Base-by-base conservation (phyloP, 1,140 invertebrate species). In the Nilaparvata lugens region DNA sequence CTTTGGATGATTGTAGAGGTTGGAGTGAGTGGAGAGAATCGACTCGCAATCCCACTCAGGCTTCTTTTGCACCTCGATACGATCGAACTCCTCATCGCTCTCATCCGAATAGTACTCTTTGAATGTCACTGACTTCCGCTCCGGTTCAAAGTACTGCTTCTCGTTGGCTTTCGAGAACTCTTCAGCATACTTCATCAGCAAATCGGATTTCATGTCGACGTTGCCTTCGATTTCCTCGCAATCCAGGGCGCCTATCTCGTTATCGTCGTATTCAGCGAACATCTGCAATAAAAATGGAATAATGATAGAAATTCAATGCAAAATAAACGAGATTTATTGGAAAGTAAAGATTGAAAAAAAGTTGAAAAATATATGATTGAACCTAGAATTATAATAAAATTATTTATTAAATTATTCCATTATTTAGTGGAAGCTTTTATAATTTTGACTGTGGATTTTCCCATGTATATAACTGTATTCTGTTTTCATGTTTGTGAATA, bases 31-130 rank as follows among this genome's bases (percentile, higher is more conserved):
- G 19, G 86, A 89, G 6, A 95, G 72, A 69, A 97, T 91, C 60
- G 89, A 91, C 76, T 97, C 88, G 74, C 94, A 97, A 76, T 98
- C 95, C 90, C 91, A 97, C 73, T 85, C 86, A 72, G 87, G 84
- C 66, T 83, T 78, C 16, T 82, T 75, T 42, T 81, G 75, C 6
- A 86, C 78, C 63, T 82, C 78, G 57, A 85, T 67, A 13, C 78
- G 75, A 28, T 81, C 77, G 16, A 84, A 66, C 58, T 86, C 77
- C 55, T 80, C 79, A 52, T 75, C 75, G 18, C 24, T 43, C 6
- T 28, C 35, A 25, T 52, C 56, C 25, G 52, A 31, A 31, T 67
- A 61, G 9, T 1, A 35, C 2, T 35, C 31, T 35, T 35, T 35
- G 31, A 35, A 35, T 2, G 31, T 35, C 7, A 35, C 31, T 11